Conservation (phyloP, 2,797 vertebrate species). For the Rhabdophis nuchalis region DNA sequence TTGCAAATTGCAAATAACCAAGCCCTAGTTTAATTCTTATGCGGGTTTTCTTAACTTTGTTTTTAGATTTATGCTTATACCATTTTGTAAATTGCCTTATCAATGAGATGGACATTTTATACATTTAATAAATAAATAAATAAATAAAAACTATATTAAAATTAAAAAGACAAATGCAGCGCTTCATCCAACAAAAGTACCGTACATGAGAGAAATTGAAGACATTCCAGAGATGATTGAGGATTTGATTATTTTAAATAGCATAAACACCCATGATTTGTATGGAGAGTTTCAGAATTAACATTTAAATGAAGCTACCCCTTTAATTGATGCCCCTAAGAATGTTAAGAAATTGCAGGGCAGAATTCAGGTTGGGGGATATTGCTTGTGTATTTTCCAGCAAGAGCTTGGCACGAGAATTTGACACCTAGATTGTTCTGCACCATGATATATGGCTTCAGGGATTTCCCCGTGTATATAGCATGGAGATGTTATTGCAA, state of each 20-base stretch:
- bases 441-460: neutral
- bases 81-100: too few species aligned
- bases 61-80: too few species aligned
- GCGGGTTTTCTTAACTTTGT: too few species aligned
- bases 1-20: neutral
- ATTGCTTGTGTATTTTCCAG: neutral
- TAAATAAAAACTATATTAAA: too few species aligned
- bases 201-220: neutral
- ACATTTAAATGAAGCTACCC: neutral
- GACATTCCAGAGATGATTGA: neutral
- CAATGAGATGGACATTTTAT: too few species aligned
- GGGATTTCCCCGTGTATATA: too few species aligned
- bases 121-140: too few species aligned
- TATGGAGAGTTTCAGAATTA: neutral
- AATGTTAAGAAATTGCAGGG: neutral
- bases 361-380: neutral
- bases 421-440: neutral
- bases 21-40: neutral
- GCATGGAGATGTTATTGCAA: too few species aligned
- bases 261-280: neutral
- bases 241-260: neutral
- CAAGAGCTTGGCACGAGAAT: neutral
- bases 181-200: neutral
- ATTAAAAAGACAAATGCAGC: neutral
- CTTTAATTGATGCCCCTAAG: neutral